Conservation (phyloP, 1,140 invertebrate species). For the Pentalonia nigronervosa region DNA sequence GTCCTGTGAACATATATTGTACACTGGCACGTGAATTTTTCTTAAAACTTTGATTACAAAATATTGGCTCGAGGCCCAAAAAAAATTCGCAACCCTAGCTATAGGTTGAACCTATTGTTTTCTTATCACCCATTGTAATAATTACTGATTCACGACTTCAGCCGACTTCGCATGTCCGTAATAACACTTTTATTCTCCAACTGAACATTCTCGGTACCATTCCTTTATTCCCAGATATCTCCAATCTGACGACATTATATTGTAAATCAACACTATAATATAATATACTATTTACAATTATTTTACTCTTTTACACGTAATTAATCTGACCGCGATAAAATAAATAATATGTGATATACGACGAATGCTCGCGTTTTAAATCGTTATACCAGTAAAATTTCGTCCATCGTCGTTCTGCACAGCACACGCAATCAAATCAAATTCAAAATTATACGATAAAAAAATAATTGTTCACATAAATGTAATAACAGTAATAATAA, state of each 20-base stretch:
- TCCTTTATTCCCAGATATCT: neutral
- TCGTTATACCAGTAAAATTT: neutral
- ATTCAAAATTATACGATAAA: neutral
- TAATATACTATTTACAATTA: neutral
- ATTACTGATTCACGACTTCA: neutral
- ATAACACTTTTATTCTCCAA: neutral
- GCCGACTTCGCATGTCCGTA: neutral
- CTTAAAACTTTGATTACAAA: neutral
- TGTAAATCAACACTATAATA: neutral
- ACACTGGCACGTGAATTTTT: neutral
- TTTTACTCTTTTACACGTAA: neutral
- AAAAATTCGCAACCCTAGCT: neutral
- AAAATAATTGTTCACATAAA: constrained; percentile 15
- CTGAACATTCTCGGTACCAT: neutral
- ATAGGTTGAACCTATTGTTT: neutral
- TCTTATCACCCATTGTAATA: neutral
- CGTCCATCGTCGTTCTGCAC: neutral
- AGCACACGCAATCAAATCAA: neutral
- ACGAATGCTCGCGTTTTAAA: neutral
- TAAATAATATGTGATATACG: neutral
- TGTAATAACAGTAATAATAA: neutral
- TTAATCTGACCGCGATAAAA: neutral
- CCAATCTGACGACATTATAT: neutral
- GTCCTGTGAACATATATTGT: neutral
- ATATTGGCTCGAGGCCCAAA: neutral